Evolutionary conservation across 2,113 vertebrate genomes (phyloP), one percentile per base, ranked within the genome.

Genomic region (Hippolais icterina): DNA sequence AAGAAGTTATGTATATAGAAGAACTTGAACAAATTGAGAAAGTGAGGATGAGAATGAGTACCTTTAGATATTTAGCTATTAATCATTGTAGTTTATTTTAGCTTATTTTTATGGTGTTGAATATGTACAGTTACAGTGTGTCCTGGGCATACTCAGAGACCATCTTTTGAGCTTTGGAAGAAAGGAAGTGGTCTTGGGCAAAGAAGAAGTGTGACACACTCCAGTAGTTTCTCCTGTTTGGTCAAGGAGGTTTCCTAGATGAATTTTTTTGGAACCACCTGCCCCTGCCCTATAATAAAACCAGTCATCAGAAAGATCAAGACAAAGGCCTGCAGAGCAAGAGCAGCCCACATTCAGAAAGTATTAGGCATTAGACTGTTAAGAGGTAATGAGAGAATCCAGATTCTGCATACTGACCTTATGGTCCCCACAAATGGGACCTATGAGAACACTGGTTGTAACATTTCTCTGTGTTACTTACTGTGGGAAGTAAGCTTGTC

Each of bases 151-250:
- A 33, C 16, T 60, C 2, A 61, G 9, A 53, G 5, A 25, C 35
- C 4, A 1, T 28, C 19, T 76, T 66, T 64, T n/a, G 49, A 25
- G 56, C 15, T 63, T 79, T 65, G 64, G 63, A 74, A 65, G 27
- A 64, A 79, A 80, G 10, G 44, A 82, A 60, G 59, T 19, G 61
- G 6, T 76, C 18, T 56, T 69, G 41, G 41, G 53, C 33, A 72
- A 39, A 37, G 60, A 65, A 33, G 42, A 24, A 46, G 15, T 0
- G 0, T 80, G 63, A 29, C 13, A 31, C 3, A 4, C 18, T 71
- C 29, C 15, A n/a, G 13, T 41, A 66, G 15, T 6, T 18, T 89
- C 27, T 33, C 23, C 28, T 64, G 5, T 47, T 76, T 35, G 12
- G 24, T 77, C 64, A 87, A 9, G 20, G 31, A 91, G 9, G 20